Evolutionary conservation across 2,888 invertebrate species (phyloP).

Genomic region (Hydrotaea cyrtoneurina): DNA sequence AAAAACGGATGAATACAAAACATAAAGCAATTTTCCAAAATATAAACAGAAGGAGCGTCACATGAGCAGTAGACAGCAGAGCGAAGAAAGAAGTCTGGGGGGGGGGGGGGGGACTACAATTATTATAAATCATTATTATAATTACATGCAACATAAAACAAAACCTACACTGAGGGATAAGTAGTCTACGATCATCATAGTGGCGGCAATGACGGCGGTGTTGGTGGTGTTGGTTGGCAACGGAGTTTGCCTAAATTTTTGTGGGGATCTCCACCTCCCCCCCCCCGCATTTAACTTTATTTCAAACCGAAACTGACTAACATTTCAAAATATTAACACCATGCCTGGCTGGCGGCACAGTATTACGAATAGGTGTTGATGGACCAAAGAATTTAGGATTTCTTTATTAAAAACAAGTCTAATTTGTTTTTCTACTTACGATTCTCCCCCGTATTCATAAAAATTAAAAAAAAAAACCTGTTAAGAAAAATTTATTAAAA

Average conservation of each 20-base stretch:
- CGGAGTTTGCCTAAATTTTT: too few relatives aligned
- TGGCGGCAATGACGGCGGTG: background rate
- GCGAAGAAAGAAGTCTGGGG: background rate
- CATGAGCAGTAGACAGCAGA: background rate
- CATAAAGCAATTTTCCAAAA: background rate
- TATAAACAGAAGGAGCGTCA: background rate
- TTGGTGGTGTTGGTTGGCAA: too few relatives aligned
- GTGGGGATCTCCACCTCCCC: too few relatives aligned
- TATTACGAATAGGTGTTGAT: background rate
- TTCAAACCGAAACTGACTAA: background rate
- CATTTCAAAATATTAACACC: background rate
- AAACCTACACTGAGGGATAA: background rate
- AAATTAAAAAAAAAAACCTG: too few relatives aligned
- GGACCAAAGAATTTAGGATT: too few relatives aligned
- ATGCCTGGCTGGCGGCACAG: background rate
- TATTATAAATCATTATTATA: conserved; percentile 32
- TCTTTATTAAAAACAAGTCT: too few relatives aligned
- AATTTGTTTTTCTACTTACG: too few relatives aligned
- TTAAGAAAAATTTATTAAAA: too few relatives aligned
- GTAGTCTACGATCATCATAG: background rate
- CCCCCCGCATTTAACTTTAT: background rate
- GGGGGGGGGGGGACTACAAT: background rate
- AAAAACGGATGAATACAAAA: background rate
- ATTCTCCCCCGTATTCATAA: too few relatives aligned
- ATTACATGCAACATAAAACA: conserved; percentile 12